phyloP scores from a whole-genome alignment of 2,113 vertebrate genomes.

The Mustela nigripes region DNA sequence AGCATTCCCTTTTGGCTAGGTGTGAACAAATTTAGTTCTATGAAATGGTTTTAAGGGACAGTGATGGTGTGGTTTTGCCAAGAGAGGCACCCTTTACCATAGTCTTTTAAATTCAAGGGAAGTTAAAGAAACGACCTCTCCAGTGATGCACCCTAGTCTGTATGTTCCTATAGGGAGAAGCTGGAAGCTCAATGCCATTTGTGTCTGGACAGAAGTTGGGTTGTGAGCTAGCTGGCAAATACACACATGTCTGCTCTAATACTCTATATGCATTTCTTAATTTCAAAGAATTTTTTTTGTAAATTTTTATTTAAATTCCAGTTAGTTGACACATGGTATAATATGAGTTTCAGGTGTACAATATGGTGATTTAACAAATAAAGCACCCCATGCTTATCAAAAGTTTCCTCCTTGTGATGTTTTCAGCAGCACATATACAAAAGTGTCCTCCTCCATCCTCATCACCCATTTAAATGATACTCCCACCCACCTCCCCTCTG shows the following conservation, averaged over 20 bases:
- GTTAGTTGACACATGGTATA: neutral
- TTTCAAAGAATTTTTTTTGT: neutral
- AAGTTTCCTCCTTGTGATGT: neutral
- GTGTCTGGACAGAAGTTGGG: neutral
- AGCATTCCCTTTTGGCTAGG: slow-evolving; percentile 60
- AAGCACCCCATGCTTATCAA: neutral
- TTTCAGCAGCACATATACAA: neutral
- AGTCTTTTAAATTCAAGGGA: slow-evolving; percentile 25
- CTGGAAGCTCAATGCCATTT: neutral
- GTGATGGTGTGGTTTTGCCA: slow-evolving; percentile 37
- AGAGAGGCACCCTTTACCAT: neutral
- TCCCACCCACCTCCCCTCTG: neutral
- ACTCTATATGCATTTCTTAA: neutral
- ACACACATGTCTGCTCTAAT: slow-evolving; percentile 3
- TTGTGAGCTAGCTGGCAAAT: neutral
- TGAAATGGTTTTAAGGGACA: slow-evolving; percentile 42
- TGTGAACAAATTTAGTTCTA: slow-evolving; percentile 63
- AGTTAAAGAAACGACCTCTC: slow-evolving; percentile 12
- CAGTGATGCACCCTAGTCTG: neutral
- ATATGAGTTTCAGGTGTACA: neutral
- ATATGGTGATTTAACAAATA: neutral
- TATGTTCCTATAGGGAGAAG: neutral
- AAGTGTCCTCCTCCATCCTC: neutral
- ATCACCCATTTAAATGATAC: neutral
- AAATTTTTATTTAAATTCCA: neutral